phyloP scores from a whole-genome alignment of 2,113 vertebrate species.

The Antigone vipio region DNA sequence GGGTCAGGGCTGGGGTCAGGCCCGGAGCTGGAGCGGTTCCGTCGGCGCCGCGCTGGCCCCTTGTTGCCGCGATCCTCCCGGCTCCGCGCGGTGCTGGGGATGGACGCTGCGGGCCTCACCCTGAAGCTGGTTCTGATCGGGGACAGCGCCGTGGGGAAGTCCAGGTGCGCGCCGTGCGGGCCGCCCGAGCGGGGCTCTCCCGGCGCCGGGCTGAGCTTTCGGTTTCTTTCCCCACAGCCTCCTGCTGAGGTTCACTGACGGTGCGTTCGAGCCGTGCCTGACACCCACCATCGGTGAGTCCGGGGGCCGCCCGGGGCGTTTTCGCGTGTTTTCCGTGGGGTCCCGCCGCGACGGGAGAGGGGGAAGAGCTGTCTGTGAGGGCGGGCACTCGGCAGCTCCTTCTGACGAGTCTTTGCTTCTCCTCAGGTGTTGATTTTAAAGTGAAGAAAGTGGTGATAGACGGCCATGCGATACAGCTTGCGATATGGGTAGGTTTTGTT shows the following conservation, averaged over 20 bases:
- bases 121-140: slow-evolving; percentile 41
- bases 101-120: not conserved
- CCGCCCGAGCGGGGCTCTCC: no score
- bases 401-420: not conserved
- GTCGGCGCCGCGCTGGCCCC: no score
- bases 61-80: no score
- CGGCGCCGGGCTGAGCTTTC: not conserved
- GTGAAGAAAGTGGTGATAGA: slow-evolving; percentile 17
- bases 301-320: rapidly evolving
- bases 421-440: slow-evolving; percentile 47
- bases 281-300: slow-evolving; percentile 28
- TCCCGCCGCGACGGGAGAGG: no score
- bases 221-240: not conserved
- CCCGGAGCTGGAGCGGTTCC: no score
- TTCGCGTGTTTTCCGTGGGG: rapidly evolving
- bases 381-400: rapidly evolving
- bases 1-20: not conserved
- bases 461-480: not conserved
- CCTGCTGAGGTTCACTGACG: slow-evolving; percentile 24
- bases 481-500: slow-evolving; percentile 48
- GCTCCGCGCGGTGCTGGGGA: not conserved
- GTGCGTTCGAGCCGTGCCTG: not conserved
- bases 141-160: slow-evolving; percentile 53
- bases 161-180: not conserved
- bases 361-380: not conserved